These are phyloP conservation scores for Tautogolabrus adspersus DNA, from an alignment of 2,113 vertebrate species.

Conservation along the genomic window DNA sequence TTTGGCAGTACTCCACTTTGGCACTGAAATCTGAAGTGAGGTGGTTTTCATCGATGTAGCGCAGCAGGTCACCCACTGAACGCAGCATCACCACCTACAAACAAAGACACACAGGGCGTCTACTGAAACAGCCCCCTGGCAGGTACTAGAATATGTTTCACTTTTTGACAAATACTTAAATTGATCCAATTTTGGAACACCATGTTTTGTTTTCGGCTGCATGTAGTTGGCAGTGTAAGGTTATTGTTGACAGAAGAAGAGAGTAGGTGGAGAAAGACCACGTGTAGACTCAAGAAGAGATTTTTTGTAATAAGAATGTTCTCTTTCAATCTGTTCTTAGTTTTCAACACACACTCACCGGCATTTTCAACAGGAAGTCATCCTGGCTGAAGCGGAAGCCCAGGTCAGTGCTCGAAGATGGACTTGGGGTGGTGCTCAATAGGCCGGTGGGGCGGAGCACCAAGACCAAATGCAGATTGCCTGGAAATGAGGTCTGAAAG, in stretches of 20 bases:
- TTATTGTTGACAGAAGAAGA: not conserved
- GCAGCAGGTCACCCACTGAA: constrained; percentile 93
- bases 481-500: constrained; percentile 92
- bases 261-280: not conserved
- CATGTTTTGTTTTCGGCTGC: not conserved
- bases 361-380: constrained; percentile 95
- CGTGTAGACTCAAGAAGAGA: not conserved
- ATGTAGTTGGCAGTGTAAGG: not conserved
- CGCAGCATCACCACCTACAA: constrained; percentile 95
- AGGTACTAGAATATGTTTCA: not conserved
- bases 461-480: constrained; percentile 93
- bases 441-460: constrained; percentile 91
- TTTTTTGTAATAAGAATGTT: too few relatives aligned
- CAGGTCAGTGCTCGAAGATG: constrained; percentile 89
- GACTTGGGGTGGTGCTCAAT: constrained; percentile 81
- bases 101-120: not conserved
- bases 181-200: not conserved
- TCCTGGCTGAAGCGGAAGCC: constrained; percentile 97
- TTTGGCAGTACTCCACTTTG: constrained; percentile 92
- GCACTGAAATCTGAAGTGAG: constrained; percentile 93
- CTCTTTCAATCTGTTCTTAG: not conserved
- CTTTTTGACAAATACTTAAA: not conserved
- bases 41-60: constrained; percentile 95
- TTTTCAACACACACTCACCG: constrained; percentile 80
- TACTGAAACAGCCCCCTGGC: not conserved